A percentile compares a stretch with the other conserved stretches of the same genome.
Conservation (phyloP, 2,797 vertebrate genomes). For the Pelochelys cantorii region DNA sequence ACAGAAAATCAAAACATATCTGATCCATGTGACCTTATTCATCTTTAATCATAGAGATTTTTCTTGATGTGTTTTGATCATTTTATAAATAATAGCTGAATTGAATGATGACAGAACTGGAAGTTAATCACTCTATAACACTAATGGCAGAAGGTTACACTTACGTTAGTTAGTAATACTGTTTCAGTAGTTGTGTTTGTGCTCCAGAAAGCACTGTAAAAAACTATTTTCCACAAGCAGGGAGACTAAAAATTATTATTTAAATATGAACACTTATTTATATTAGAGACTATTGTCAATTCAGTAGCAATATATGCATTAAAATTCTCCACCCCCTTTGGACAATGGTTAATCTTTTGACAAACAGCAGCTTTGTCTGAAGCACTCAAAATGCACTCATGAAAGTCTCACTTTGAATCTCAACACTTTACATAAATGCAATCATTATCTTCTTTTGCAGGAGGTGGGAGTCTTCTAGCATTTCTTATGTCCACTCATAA, state of each 20-base stretch:
- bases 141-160: background rate
- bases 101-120: background rate
- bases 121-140: background rate
- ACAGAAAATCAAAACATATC: background rate
- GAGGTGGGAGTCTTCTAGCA: background rate
- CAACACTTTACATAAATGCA: background rate
- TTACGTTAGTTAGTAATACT: background rate
- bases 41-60: background rate
- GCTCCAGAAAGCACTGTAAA: background rate
- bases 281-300: background rate
- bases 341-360: background rate
- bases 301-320: no score
- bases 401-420: background rate
- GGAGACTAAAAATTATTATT: background rate
- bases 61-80: background rate
- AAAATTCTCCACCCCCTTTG: background rate
- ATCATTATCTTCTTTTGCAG: background rate
- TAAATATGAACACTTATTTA: background rate
- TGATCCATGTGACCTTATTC: background rate
- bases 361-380: conserved; percentile 18
- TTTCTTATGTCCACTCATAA: background rate
- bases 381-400: background rate
- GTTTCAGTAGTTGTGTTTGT: background rate
- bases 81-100: conserved; percentile 7
- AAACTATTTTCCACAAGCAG: background rate